Conservation (phyloP, 1,140 invertebrate genomes). For the Drosophila melanogaster region DNA sequence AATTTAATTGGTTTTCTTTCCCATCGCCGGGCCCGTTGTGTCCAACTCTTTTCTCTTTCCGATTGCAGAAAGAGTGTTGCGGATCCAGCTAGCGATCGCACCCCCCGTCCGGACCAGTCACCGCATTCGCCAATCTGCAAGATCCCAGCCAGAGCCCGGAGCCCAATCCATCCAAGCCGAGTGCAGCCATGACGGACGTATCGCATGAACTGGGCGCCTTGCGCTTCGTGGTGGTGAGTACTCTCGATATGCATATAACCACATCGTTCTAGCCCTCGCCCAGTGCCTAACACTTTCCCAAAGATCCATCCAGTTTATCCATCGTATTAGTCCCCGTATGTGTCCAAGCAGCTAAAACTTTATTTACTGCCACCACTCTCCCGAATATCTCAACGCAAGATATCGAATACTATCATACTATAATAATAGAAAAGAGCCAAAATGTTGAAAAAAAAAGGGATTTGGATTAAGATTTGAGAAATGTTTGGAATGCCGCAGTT, state of each 20-base stretch:
- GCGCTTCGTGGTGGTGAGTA: constrained; percentile 82
- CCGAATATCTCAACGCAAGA: no score
- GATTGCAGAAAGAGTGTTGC: constrained; percentile 30
- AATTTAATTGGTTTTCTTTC: constrained; percentile 54
- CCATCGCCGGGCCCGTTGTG: constrained; percentile 28
- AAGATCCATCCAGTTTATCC: no score
- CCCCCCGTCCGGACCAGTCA: constrained; percentile 30
- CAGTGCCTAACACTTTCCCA: no score
- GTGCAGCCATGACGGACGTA: constrained; percentile 73
- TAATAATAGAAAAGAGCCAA: no score
- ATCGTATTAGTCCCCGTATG: no score
- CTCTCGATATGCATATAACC: no score
- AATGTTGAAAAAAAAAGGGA: constrained; percentile 5
- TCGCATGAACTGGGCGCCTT: constrained; percentile 80
- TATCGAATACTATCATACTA: no score
- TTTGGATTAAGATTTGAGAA: constrained; percentile 12
- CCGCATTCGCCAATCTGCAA: constrained; percentile 48
- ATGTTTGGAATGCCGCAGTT: constrained; percentile 41
- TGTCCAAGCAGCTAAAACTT: no score
- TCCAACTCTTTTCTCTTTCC: constrained; percentile 17
- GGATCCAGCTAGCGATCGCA: not conserved
- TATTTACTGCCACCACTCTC: no score
- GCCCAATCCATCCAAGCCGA: constrained; percentile 8
- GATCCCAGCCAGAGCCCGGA: constrained; percentile 34
- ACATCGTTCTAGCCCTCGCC: not conserved